These are phyloP conservation scores for Drosophila varians DNA, from an alignment of 1,140 invertebrate genomes.

Conservation along the genomic window DNA sequence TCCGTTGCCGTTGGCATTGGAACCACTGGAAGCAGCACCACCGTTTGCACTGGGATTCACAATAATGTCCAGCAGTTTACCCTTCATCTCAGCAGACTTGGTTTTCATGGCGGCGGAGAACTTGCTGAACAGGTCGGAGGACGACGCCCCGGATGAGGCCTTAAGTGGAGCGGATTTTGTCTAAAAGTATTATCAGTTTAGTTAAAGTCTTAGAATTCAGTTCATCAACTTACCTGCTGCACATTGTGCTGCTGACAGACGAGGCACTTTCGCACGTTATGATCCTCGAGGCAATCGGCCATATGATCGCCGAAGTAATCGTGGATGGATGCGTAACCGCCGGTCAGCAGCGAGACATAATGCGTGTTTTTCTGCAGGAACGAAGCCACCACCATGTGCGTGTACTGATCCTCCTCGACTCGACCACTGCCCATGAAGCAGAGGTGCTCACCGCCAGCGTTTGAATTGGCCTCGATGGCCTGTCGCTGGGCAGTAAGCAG, in stretches of 20 bases:
- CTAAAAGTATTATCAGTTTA: slow-evolving; percentile 15
- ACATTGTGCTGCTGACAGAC: slow-evolving; percentile 87
- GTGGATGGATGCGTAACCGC: slow-evolving; percentile 96
- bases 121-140: slow-evolving; percentile 90
- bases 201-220: background rate
- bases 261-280: slow-evolving; percentile 90
- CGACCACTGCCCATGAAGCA: slow-evolving; percentile 98
- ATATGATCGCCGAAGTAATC: slow-evolving; percentile 92
- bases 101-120: slow-evolving; percentile 92
- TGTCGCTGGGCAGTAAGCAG: slow-evolving; percentile 95
- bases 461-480: slow-evolving; percentile 93
- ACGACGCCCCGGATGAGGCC: slow-evolving; percentile 71
- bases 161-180: slow-evolving; percentile 42
- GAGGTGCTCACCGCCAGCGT: slow-evolving; percentile 97
- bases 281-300: slow-evolving; percentile 91
- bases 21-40: slow-evolving; percentile 13
- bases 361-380: slow-evolving; percentile 97
- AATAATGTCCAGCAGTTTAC: slow-evolving; percentile 97
- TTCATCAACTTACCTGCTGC: slow-evolving; percentile 42
- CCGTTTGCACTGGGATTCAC: slow-evolving; percentile 88
- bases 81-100: slow-evolving; percentile 96
- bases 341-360: slow-evolving; percentile 96
- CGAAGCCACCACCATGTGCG: slow-evolving; percentile 98
- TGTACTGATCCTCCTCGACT: slow-evolving; percentile 97
- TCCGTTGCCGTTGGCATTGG: slow-evolving; percentile 36